phyloP scores from a whole-genome alignment of 1,140 invertebrate species.

The Calephelis virginiensis region DNA sequence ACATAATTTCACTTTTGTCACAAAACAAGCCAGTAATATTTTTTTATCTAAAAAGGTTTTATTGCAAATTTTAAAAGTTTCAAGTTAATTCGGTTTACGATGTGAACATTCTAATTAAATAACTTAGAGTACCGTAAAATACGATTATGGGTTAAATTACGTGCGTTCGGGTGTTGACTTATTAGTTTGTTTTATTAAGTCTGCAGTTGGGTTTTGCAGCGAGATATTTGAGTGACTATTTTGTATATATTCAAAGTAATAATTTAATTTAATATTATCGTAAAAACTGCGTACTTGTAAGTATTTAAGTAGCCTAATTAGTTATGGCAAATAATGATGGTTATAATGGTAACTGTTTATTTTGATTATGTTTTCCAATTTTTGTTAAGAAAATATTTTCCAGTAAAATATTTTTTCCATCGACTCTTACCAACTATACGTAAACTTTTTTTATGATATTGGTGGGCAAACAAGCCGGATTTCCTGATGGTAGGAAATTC shows the following conservation, averaged over 20 bases:
- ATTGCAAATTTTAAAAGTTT: not conserved
- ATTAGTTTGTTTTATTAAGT: constrained; percentile 6
- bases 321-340: too few relatives aligned
- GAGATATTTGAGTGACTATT: not conserved
- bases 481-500: too few relatives aligned
- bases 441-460: too few relatives aligned
- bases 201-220: not conserved
- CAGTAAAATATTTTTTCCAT: too few relatives aligned
- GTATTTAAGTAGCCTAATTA: too few relatives aligned
- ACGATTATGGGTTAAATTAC: constrained; percentile 15
- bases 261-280: too few relatives aligned
- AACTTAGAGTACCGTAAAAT: constrained; percentile 9
- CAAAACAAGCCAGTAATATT: not conserved
- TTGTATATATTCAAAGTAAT: not conserved
- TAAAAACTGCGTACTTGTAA: too few relatives aligned
- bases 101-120: constrained; percentile 14
- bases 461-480: too few relatives aligned
- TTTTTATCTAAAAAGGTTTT: not conserved
- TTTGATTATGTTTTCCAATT: too few relatives aligned
- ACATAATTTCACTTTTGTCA: not conserved
- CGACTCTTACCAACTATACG: too few relatives aligned
- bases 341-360: too few relatives aligned
- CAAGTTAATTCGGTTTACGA: constrained; percentile 9
- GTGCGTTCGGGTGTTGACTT: not conserved
- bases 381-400: too few relatives aligned